These are phyloP conservation scores for Notechis scutatus DNA, from an alignment of 2,113 vertebrate species.

Conservation along the genomic window DNA sequence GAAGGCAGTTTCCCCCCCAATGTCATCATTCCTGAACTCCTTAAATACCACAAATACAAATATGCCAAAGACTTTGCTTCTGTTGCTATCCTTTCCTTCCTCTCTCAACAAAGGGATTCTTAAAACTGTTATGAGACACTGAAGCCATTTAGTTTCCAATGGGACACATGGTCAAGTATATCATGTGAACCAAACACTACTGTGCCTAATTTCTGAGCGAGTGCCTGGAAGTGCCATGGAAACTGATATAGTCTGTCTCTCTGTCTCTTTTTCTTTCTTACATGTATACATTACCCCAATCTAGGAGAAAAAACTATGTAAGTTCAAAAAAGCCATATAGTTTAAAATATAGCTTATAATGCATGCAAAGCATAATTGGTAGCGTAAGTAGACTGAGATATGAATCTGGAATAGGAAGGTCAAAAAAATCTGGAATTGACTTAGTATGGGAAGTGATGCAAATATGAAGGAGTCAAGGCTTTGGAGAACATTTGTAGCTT, in stretches of 20 bases:
- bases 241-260: background rate
- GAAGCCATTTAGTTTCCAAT: background rate
- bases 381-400: background rate
- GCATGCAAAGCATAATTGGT: background rate
- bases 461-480: background rate
- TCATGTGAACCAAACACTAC: background rate
- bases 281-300: background rate
- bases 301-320: background rate
- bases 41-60: constrained; percentile 34
- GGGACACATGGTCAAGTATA: background rate
- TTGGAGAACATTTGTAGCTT: background rate
- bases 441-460: background rate
- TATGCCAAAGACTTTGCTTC: background rate
- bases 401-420: background rate
- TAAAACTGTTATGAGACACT: background rate
- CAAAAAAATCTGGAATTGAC: background rate
- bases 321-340: background rate
- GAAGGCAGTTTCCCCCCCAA: constrained; percentile 33
- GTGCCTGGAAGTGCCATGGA: background rate
- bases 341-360: background rate
- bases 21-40: constrained; percentile 28
- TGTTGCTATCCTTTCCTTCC: background rate
- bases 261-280: background rate
- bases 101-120: constrained; percentile 11
- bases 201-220: background rate